A percentile compares a stretch with the other conserved stretches of the same genome.
Evolutionary conservation across 2,797 vertebrate genomes (phyloP).

Genomic region (Acomys russatus): DNA sequence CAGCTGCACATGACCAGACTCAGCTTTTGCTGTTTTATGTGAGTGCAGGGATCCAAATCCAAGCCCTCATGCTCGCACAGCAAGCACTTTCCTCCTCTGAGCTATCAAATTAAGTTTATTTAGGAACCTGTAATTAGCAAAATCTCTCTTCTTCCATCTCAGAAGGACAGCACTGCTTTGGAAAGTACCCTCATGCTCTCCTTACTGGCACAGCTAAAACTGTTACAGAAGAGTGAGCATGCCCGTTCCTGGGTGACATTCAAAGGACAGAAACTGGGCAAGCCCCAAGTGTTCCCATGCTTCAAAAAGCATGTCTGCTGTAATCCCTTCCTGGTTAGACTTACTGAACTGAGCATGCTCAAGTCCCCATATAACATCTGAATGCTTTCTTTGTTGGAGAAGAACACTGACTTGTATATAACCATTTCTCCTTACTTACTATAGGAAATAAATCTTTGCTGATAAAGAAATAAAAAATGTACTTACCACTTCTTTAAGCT

Average conservation of each 20-base stretch:
- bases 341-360: not conserved
- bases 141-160: not conserved
- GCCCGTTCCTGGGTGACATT: not conserved
- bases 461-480: conserved; percentile 1
- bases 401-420: not conserved
- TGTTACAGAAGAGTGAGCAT: not conserved
- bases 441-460: not conserved
- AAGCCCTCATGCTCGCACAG: not conserved
- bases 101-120: conserved; percentile 17
- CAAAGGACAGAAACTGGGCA: not conserved
- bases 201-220: not conserved
- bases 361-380: not conserved
- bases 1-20: not conserved
- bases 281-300: not conserved
- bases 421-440: not conserved
- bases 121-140: conserved; percentile 46
- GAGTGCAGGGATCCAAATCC: not conserved
- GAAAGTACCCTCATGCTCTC: not conserved
- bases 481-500: conserved; percentile 99
- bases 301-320: conserved; percentile 3
- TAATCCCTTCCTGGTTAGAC: not conserved
- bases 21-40: not conserved
- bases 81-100: not conserved
- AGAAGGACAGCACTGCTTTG: not conserved
- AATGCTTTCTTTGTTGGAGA: not conserved